A percentile compares a stretch with the other conserved stretches of the same genome.
Conservation (phyloP, 2,113 vertebrate species). For the Micronycteris hirsuta region DNA sequence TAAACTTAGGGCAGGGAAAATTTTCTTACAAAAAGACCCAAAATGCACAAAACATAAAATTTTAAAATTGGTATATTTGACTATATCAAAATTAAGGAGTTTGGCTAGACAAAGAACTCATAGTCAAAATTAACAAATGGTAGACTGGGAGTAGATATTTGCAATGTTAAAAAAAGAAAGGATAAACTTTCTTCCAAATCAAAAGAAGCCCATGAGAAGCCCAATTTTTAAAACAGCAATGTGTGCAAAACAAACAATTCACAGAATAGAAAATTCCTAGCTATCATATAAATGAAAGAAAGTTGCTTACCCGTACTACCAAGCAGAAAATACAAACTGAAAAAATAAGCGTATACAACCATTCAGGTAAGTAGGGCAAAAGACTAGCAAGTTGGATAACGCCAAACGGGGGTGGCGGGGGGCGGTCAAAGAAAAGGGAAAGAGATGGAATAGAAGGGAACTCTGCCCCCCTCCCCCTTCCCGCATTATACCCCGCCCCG, state of each 20-base stretch:
- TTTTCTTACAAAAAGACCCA: not conserved
- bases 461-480: no score
- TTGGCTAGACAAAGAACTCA: not conserved
- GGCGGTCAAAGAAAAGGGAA: not conserved
- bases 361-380: not conserved
- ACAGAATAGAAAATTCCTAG: not conserved
- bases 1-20: not conserved
- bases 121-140: not conserved
- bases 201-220: not conserved
- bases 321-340: not conserved
- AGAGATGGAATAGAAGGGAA: not conserved
- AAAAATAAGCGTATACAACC: not conserved
- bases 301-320: not conserved
- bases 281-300: not conserved
- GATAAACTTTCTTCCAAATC: not conserved
- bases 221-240: not conserved
- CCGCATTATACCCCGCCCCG: rapidly evolving
- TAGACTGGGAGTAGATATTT: not conserved
- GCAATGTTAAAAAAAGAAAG: not conserved
- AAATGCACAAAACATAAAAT: not conserved
- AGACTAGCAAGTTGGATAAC: not conserved
- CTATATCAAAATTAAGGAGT: not conserved
- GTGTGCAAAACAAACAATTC: not conserved
- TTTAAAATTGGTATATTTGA: not conserved
- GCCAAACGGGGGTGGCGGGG: not conserved